Conservation (phyloP, 2,797 vertebrate species). For the Cyprinella venusta region DNA sequence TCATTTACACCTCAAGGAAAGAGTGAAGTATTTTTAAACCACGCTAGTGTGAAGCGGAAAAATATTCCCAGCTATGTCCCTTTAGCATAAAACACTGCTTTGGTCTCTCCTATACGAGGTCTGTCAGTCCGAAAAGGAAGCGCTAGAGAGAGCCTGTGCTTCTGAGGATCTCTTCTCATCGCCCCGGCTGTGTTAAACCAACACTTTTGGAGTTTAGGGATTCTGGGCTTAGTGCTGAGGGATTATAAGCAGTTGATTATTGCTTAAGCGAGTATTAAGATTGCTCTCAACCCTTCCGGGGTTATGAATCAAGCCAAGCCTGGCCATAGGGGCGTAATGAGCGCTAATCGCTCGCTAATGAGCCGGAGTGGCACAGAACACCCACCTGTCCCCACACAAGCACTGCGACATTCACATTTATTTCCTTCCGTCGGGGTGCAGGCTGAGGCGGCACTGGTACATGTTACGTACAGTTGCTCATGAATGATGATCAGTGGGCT, state of each 20-base stretch:
- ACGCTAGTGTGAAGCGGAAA: slow-evolving; percentile 29
- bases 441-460: background rate
- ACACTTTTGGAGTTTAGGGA: slow-evolving; percentile 51
- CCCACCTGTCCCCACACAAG: slow-evolving; percentile 46
- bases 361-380: slow-evolving; percentile 55
- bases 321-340: slow-evolving; percentile 67
- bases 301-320: slow-evolving; percentile 70
- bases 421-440: background rate
- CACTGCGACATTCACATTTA: slow-evolving; percentile 5
- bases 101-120: slow-evolving; percentile 9
- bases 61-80: slow-evolving; percentile 19
- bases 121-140: background rate
- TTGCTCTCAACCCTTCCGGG: slow-evolving; percentile 62
- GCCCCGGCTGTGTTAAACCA: slow-evolving; percentile 38
- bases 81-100: slow-evolving; percentile 14
- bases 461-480: too few relatives aligned
- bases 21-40: slow-evolving; percentile 54
- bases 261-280: slow-evolving; percentile 69
- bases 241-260: slow-evolving; percentile 74
- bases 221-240: slow-evolving; percentile 60
- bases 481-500: background rate
- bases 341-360: slow-evolving; percentile 73
- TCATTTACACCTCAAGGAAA: slow-evolving; percentile 25
- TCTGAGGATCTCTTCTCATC: slow-evolving; percentile 38
- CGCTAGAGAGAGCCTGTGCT: slow-evolving; percentile 1